Evolutionary conservation across 23 tunicate species (phyloP).

Genomic region (Oikopleura vanhoeffeni): DNA sequence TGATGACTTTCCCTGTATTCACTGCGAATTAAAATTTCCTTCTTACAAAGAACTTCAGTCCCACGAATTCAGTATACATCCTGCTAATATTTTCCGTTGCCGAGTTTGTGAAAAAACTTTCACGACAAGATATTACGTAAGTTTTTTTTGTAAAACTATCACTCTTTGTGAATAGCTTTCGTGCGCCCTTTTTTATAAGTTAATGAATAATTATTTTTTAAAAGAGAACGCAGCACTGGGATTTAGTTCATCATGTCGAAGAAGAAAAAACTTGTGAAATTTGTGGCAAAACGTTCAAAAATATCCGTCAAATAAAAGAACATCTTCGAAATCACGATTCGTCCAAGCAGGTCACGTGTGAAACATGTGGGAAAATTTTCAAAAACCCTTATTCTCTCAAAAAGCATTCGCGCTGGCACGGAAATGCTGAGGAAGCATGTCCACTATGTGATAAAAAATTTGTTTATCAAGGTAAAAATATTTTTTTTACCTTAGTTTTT

Average conservation of each 20-base stretch:
- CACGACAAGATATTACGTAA: background rate
- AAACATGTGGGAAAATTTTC: slow-evolving; percentile 4
- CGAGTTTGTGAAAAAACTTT: background rate
- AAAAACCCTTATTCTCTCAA: background rate
- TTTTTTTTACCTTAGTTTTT: no score
- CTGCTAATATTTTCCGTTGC: background rate
- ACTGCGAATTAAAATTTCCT: background rate
- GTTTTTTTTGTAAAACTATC: no score
- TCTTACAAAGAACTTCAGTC: no score
- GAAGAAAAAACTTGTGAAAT: background rate
- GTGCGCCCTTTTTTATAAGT: background rate
- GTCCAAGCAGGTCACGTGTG: slow-evolving; percentile 6
- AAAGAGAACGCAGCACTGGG: background rate
- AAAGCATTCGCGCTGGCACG: background rate
- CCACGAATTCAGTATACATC: background rate
- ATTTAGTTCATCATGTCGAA: background rate
- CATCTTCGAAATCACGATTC: slow-evolving; percentile 15
- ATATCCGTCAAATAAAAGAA: background rate
- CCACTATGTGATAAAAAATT: background rate
- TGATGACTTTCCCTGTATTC: background rate
- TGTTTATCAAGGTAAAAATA: background rate
- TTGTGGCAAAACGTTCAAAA: slow-evolving; percentile 11
- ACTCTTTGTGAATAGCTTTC: no score
- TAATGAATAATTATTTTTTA: background rate
- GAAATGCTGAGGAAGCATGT: background rate